Percentiles rank a stretch among this genome's conserved stretches.
Conservation (phyloP, 2,888 invertebrate genomes). For the Sabatieria punctata region DNA sequence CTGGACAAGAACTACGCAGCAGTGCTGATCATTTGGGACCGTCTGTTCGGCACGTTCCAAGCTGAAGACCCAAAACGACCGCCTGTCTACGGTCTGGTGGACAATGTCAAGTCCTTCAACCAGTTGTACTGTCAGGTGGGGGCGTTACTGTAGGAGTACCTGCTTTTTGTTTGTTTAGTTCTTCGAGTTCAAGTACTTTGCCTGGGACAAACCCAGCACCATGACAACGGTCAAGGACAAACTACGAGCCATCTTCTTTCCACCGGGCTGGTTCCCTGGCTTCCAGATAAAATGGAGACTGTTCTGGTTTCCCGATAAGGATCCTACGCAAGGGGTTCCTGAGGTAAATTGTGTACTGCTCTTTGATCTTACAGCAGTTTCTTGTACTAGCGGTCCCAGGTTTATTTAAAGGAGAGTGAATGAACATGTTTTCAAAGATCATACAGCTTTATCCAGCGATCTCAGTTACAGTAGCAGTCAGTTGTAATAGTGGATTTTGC, state of each 20-base stretch:
- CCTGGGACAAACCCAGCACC: slow-evolving; percentile 45
- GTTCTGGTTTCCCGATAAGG: slow-evolving; percentile 46
- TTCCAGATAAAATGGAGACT: slow-evolving; percentile 14
- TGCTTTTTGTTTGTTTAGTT: slow-evolving; percentile 39
- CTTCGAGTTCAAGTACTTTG: slow-evolving; percentile 51
- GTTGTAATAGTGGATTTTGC: too few species aligned
- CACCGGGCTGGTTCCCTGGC: slow-evolving; percentile 74
- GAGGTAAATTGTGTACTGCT: too few species aligned
- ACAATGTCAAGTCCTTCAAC: slow-evolving; percentile 23
- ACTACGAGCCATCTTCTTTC: slow-evolving; percentile 54
- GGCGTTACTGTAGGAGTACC: not conserved
- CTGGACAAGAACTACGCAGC: slow-evolving; percentile 84
- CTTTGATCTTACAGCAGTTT: too few species aligned
- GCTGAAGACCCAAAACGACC: slow-evolving; percentile 51
- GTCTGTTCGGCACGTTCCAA: slow-evolving; percentile 45
- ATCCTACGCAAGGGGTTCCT: slow-evolving; percentile 54
- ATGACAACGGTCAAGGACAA: slow-evolving; percentile 47
- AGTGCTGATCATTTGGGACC: slow-evolving; percentile 65
- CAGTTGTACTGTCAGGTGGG: slow-evolving; percentile 25
- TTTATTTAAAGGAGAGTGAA: too few species aligned
- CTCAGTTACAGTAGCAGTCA: too few species aligned
- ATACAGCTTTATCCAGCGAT: too few species aligned
- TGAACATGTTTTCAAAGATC: too few species aligned
- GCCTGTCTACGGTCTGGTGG: slow-evolving; percentile 53
- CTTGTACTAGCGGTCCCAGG: too few species aligned